Evolutionary conservation across 2,113 vertebrate genomes (phyloP), one percentile per base, ranked within the genome.

Genomic region (Actenoides hombroni): DNA sequence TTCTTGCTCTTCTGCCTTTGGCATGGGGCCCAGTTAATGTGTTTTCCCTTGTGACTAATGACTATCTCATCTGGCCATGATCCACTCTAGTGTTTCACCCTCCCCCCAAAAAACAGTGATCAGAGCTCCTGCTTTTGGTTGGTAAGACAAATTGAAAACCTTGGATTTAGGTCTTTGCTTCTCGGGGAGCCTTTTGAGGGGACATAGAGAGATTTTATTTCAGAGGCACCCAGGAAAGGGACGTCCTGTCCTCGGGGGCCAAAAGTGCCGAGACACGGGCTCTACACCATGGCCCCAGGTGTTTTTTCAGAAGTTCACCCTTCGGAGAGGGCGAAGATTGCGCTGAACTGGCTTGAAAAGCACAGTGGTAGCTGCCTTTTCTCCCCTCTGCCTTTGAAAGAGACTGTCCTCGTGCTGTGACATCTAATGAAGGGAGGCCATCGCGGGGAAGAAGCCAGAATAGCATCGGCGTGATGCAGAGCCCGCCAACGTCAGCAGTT

Each of bases 381-480:
- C 74, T 82, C 65, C 81, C 74, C 25, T 60, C 68, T 91, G 83
- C 88, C 91, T 96, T 94, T 96, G 89, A 82, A 86, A 83, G 83
- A 84, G 89, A 8, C 65, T 53, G 81, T 95, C 89, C 89, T 79
- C 31, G 6, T 82, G 91, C 75, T 95, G 78, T 48, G 92, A 80
- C 93, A 95, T 65, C 96, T 85, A 83, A 28, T 33, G 78, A 86
- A 78, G 94, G 81, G 74, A 96, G 86, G 77, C 89, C 29, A 40
- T 76, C 3, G 31, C 1, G 0, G 69, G 85, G 93, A 88, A 48
- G 95, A 3, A 81, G 80, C 93, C 90, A 92, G 96, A 96, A 96
- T 95, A 95, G 95, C 92, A 44, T 7, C 57, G 26, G 88, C 24
- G 16, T 96, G 96, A 90, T 90, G 92, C 90, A 37, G 93, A 91